Conservation (phyloP, 2,888 invertebrate genomes). For the Anthrax anthrax region DNA sequence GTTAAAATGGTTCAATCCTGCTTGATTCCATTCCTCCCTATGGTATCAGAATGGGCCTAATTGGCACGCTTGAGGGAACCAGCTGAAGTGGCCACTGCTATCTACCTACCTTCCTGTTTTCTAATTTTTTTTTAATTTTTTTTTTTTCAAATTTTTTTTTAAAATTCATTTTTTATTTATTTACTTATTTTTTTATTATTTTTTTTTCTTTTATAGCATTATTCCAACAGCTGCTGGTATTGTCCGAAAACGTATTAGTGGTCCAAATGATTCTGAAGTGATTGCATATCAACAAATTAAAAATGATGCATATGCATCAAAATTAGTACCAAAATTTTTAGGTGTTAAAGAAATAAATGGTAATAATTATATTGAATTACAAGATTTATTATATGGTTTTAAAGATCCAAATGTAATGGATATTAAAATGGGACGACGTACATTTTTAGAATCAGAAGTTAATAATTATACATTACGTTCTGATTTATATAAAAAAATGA, state of each 20-base stretch:
- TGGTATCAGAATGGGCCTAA: too few relatives aligned
- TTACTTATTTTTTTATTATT: neutral
- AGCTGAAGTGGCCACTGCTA: too few relatives aligned
- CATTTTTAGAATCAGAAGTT: constrained; percentile 91
- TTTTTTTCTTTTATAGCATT: constrained; percentile 41
- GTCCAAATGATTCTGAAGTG: constrained; percentile 57
- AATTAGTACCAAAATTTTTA: constrained; percentile 67
- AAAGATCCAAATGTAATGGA: constrained; percentile 91
- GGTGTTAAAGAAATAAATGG: constrained; percentile 62
- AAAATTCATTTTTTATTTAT: neutral
- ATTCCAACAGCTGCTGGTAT: constrained; percentile 87
- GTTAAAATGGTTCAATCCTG: too few relatives aligned
- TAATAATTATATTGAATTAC: constrained; percentile 83
- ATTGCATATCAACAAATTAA: constrained; percentile 66
- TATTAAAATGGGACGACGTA: constrained; percentile 92
- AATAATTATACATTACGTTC: constrained; percentile 66
- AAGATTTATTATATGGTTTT: constrained; percentile 84
- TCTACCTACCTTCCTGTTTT: too few relatives aligned
- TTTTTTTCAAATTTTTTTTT: neutral
- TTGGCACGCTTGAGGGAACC: too few relatives aligned
- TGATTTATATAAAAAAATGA: constrained; percentile 94
- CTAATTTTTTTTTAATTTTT: neutral
- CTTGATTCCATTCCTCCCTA: too few relatives aligned
- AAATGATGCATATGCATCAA: constrained; percentile 43
- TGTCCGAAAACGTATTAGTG: constrained; percentile 79